Evolutionary conservation across 37 sponge, comb jelly and placozoan genomes (phyloP).

Genomic region (Dysidea cf. avara): DNA sequence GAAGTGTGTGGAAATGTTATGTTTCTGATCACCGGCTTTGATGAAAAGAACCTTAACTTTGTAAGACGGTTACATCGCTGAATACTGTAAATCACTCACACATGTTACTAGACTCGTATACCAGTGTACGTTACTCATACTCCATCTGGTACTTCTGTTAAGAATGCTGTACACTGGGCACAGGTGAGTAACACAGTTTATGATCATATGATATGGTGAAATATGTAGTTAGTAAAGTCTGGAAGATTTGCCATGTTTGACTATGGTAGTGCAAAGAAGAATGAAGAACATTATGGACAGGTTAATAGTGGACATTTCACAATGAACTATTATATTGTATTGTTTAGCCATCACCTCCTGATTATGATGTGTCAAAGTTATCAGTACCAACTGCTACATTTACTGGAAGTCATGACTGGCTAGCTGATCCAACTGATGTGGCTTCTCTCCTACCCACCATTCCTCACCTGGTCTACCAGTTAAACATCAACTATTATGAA

Average conservation of each 20-base stretch:
- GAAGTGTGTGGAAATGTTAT: slow-evolving; percentile 49
- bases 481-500: slow-evolving; percentile 57
- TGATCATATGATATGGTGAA: too few species aligned
- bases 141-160: slow-evolving; percentile 93
- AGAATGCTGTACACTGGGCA: slow-evolving; percentile 77
- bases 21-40: slow-evolving; percentile 46
- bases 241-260: slow-evolving; percentile 67
- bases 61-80: not conserved
- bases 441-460: slow-evolving; percentile 24
- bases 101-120: slow-evolving; percentile 51
- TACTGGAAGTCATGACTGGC: slow-evolving; percentile 63
- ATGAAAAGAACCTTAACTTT: slow-evolving; percentile 22
- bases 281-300: slow-evolving; percentile 50
- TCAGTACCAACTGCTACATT: slow-evolving; percentile 70
- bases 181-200: slow-evolving; percentile 50
- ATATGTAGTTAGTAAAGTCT: slow-evolving; percentile 10
- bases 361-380: slow-evolving; percentile 63
- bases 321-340: too few species aligned
- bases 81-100: not conserved
- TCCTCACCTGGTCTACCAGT: slow-evolving; percentile 18
- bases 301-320: slow-evolving; percentile 12
- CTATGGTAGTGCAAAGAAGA: slow-evolving; percentile 47
- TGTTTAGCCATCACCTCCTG: slow-evolving; percentile 46
- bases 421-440: slow-evolving; percentile 83
- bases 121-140: slow-evolving; percentile 87